Evolutionary conservation across 2,113 vertebrate species (phyloP).

Genomic region (Hepsetus odoe): DNA sequence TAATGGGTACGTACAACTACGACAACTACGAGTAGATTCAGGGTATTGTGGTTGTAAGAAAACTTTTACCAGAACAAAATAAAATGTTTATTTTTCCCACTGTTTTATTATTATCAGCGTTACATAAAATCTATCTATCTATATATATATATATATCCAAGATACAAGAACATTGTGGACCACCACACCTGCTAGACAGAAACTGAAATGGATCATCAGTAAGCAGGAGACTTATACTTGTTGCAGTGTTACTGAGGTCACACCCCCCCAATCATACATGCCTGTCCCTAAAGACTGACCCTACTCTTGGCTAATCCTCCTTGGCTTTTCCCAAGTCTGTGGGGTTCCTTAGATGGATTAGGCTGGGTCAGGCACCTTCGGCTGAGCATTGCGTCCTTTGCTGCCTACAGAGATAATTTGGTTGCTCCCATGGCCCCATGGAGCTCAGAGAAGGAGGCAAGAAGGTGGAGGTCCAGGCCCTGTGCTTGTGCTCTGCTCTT

Average conservation of each 20-base stretch:
- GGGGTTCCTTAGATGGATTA: constrained; percentile 75
- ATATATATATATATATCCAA: no score
- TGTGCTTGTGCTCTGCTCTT: constrained; percentile 34
- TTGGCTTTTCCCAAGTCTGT: constrained; percentile 67
- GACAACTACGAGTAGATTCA: no score
- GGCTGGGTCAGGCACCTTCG: constrained; percentile 72
- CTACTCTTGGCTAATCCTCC: constrained; percentile 64
- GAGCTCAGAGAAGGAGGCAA: constrained; percentile 30
- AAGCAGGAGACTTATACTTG: constrained; percentile 32
- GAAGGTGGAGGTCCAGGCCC: constrained; percentile 23
- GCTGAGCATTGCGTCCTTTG: constrained; percentile 57
- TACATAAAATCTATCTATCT: no score
- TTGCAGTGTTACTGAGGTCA: constrained; percentile 28
- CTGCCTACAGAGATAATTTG: constrained; percentile 59
- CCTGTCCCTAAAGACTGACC: constrained; percentile 66
- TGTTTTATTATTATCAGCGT: no score
- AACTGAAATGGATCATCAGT: constrained; percentile 39
- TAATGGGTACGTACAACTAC: no score
- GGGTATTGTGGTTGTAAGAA: no score
- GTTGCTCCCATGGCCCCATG: constrained; percentile 48
- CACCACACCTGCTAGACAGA: not conserved
- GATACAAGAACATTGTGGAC: not conserved
- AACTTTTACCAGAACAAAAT: no score
- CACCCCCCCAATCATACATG: constrained; percentile 43
- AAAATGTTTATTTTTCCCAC: no score